Base-by-base conservation (phyloP, 2,797 vertebrate species). In the Argentina silus region DNA sequence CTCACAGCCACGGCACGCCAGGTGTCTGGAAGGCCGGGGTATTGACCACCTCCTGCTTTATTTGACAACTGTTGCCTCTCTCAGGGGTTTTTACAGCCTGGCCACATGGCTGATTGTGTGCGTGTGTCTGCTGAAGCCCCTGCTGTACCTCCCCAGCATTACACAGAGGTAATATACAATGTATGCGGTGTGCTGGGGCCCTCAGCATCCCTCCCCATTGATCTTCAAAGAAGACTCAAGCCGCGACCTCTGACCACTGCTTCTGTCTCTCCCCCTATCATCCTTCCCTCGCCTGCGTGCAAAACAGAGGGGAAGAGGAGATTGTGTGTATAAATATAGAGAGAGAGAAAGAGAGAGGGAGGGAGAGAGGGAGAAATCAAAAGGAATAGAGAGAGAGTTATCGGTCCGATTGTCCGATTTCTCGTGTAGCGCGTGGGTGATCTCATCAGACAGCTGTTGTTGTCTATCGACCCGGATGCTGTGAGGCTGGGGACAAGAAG, bases 391-490 rank as follows among this genome's bases (percentile, higher is more conserved):
- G 73, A 88, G 76, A 90, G 83, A 87, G 89, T 87, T 87, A 91
- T 90, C 83, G 82, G 82, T 85, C 86, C 83, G 76, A 92, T 89
- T 91, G 77, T 82, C 90, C 86, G 79, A 88, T 88, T 86, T 87
- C 84, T 87, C 78, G 78, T 80, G 85, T 84, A 85, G 83, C 82
- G 81, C 79, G 61, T 82, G 80, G 83, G 80, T 82, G 82, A 87
- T 91, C 89, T 90, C 88, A 91, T 88, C 90, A 90, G 90, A 91
- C 89, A 80, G 82, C 85, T 85, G 85, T 87, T 89, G 89, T 85
- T 81, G 88, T 83, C 82, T 90, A 92, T 93, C 75, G 92, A 93
- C 91, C 70, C 9, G 83, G 83, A 88, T 87, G 81, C 83, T 80
- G 72, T 80, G 83, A 87, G 89, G 80, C 81, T 76, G 65, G 27